phyloP scores from a whole-genome alignment of 2,113 vertebrate species.

The Romanogobio albipinnatus region DNA sequence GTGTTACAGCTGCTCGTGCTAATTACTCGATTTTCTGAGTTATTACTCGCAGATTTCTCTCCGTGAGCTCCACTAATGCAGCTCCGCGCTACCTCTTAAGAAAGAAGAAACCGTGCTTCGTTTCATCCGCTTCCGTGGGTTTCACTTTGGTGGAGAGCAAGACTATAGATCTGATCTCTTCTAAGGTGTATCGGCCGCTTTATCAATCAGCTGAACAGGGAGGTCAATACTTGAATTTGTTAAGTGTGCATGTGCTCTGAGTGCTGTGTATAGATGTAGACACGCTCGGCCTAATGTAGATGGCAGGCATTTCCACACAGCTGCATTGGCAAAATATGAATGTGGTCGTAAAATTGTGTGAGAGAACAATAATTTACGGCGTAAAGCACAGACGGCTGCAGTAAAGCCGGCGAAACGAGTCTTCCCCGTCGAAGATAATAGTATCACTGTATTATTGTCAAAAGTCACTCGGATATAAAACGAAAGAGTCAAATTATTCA shows the following conservation, averaged over 20 bases:
- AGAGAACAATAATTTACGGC: not conserved
- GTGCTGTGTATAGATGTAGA: conserved; percentile 25
- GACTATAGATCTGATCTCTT: conserved; percentile 44
- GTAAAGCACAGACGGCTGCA: not conserved
- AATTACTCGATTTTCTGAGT: conserved; percentile 68
- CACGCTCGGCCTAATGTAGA: not conserved
- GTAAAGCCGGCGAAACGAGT: conserved; percentile 12
- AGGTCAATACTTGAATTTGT: conserved; percentile 29
- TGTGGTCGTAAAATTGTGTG: conserved; percentile 11
- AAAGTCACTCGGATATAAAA: conserved; percentile 41
- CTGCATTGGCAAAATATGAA: not conserved
- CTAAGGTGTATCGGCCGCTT: conserved; percentile 17
- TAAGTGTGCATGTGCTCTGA: conserved; percentile 19
- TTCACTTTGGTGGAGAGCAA: conserved; percentile 46
- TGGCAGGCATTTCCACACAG: not conserved
- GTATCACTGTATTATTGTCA: conserved; percentile 45
- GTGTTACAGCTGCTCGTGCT: conserved; percentile 67
- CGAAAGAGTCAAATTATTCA: conserved; percentile 49
- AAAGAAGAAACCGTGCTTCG: conserved; percentile 41
- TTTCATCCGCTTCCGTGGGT: conserved; percentile 34
- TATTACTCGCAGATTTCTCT: conserved; percentile 63
- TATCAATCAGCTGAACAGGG: conserved; percentile 27
- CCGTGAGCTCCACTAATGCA: conserved; percentile 57
- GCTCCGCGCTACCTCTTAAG: conserved; percentile 46
- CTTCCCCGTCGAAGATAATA: conserved; percentile 16